Percentiles rank a stretch among this genome's conserved stretches.
Evolutionary conservation across 1,140 invertebrate genomes (phyloP).

Genomic region (Drosophila biarmipes): DNA sequence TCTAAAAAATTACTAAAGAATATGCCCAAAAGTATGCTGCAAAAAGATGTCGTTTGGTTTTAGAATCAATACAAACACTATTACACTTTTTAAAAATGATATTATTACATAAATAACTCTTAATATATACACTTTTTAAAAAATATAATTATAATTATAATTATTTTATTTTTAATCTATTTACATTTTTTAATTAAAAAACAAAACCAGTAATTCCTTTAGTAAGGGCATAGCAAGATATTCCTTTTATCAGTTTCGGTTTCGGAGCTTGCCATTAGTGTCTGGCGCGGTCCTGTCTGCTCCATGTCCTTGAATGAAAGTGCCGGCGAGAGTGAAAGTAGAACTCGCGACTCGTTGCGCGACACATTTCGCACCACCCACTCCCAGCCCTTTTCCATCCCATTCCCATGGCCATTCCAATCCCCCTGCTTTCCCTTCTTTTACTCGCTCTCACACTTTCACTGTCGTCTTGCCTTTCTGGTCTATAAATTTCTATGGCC

Average conservation of each 20-base stretch:
- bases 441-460: slow-evolving; percentile 54
- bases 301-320: slow-evolving; percentile 54
- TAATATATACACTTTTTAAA: too few species aligned
- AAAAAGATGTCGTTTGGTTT: not conserved
- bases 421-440: slow-evolving; percentile 55
- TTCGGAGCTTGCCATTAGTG: slow-evolving; percentile 30
- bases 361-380: slow-evolving; percentile 66
- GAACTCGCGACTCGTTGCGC: slow-evolving; percentile 59
- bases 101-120: too few species aligned
- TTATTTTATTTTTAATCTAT: too few species aligned
- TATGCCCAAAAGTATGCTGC: too few species aligned
- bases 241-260: slow-evolving; percentile 6
- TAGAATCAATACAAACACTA: too few species aligned
- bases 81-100: too few species aligned
- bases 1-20: too few species aligned
- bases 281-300: slow-evolving; percentile 33
- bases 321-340: slow-evolving; percentile 48
- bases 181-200: too few species aligned
- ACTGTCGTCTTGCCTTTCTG: slow-evolving; percentile 65
- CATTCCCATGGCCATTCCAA: slow-evolving; percentile 6
- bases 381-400: not conserved
- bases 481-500: slow-evolving; percentile 81
- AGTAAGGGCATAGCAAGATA: not conserved
- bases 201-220: not conserved
- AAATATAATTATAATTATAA: too few species aligned